Evolutionary conservation across 2,888 invertebrate genomes (phyloP).

Genomic region (Lamellibrachia columna): DNA sequence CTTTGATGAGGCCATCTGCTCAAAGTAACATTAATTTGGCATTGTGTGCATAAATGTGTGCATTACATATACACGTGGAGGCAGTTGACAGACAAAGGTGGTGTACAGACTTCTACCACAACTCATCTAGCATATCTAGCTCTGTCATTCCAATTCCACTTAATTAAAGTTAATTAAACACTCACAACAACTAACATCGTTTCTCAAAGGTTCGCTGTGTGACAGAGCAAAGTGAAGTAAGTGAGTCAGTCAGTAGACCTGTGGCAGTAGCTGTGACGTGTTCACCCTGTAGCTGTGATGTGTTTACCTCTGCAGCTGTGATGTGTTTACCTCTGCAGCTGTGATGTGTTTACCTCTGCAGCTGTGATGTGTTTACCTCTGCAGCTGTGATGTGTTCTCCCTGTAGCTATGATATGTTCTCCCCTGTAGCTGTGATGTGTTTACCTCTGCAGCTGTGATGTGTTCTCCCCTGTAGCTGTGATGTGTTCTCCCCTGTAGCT

Average conservation of each 20-base stretch:
- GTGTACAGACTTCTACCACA: not conserved
- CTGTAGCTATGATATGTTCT: not conserved
- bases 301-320: not conserved
- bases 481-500: not conserved
- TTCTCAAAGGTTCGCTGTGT: not conserved
- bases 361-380: slow-evolving; percentile 36
- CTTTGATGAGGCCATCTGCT: not conserved
- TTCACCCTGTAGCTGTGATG: not conserved
- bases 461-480: not conserved
- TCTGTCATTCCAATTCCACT: not conserved
- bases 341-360: not conserved
- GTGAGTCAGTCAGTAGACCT: not conserved
- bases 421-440: not conserved
- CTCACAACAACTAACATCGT: too few relatives aligned
- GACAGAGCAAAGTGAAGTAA: not conserved
- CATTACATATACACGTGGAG: not conserved
- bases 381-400: not conserved
- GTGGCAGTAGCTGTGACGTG: not conserved
- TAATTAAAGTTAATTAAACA: too few relatives aligned
- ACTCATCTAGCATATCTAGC: not conserved
- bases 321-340: not conserved
- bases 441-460: not conserved
- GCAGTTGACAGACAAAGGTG: not conserved
- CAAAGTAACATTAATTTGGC: not conserved
- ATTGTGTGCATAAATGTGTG: not conserved